phyloP scores from a whole-genome alignment of 2,888 invertebrate genomes.

The Neocrepidodera transversa region DNA sequence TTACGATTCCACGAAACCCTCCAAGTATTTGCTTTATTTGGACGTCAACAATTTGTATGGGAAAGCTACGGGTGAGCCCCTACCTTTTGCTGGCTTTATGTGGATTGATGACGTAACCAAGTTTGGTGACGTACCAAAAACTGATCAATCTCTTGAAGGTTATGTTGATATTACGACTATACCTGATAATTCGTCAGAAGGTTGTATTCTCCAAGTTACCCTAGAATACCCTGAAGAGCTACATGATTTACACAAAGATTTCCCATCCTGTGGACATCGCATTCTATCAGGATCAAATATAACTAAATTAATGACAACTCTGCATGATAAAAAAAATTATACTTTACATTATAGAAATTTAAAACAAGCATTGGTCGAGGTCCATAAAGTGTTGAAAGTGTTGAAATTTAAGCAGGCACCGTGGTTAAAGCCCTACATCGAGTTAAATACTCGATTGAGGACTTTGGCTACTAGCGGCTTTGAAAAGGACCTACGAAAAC shows the following conservation, averaged over 20 bases:
- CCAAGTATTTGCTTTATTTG: conserved; percentile 44
- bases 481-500: conserved; percentile 33
- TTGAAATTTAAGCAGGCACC: conserved; percentile 7
- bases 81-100: conserved; percentile 23
- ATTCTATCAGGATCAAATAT: conserved; percentile 32
- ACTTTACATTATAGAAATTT: not conserved
- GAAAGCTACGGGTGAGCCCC: conserved; percentile 39
- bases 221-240: conserved; percentile 54
- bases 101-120: conserved; percentile 20
- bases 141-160: conserved; percentile 54
- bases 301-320: conserved; percentile 41
- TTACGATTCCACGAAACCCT: conserved; percentile 43
- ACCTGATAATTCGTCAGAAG: conserved; percentile 35
- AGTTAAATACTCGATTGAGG: conserved; percentile 51
- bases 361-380: conserved; percentile 7
- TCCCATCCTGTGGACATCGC: conserved; percentile 33
- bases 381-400: conserved; percentile 4
- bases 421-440: conserved; percentile 55
- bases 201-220: conserved; percentile 56
- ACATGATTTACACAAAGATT: conserved; percentile 49
- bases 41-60: conserved; percentile 41
- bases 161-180: conserved; percentile 20
- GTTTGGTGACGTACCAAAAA: conserved; percentile 26
- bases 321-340: conserved; percentile 43
- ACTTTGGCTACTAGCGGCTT: conserved; percentile 25